Percentiles rank a stretch among this genome's conserved stretches.
phyloP scores from a whole-genome alignment of 2,113 vertebrate genomes.

The Callipepla squamata region DNA sequence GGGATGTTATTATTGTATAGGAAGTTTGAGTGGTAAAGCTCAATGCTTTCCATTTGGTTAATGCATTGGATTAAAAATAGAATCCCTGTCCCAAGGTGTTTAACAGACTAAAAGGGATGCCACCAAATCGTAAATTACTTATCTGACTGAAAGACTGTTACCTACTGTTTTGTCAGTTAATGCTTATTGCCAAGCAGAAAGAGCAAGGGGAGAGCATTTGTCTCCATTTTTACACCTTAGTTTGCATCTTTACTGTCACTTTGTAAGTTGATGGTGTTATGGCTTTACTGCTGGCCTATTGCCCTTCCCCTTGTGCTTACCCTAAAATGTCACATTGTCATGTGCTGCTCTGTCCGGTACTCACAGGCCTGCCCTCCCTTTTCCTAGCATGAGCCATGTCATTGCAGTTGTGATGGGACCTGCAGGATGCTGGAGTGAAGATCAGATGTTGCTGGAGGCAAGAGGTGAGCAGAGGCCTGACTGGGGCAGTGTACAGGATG shows the following conservation, averaged over 20 bases:
- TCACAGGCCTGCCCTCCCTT: neutral
- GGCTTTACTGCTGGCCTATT: rapidly evolving
- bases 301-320: neutral
- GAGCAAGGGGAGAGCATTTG: neutral
- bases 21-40: neutral
- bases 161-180: neutral
- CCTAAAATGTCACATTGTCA: rapidly evolving
- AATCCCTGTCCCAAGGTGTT: slow-evolving; percentile 40
- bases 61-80: neutral
- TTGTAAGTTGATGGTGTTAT: rapidly evolving
- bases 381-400: rapidly evolving
- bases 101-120: slow-evolving; percentile 2
- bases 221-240: neutral
- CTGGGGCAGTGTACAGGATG: rapidly evolving
- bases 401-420: neutral
- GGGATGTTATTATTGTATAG: neutral
- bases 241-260: neutral
- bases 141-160: slow-evolving; percentile 27
- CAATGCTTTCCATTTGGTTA: slow-evolving; percentile 19
- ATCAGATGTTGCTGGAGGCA: neutral
- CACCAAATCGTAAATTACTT: neutral
- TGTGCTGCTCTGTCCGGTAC: neutral
- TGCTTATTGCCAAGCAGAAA: neutral
- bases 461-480: neutral
- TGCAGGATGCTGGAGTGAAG: neutral